Evolutionary conservation across 2,113 vertebrate genomes (phyloP).

Genomic region (Stictonetta naevosa): DNA sequence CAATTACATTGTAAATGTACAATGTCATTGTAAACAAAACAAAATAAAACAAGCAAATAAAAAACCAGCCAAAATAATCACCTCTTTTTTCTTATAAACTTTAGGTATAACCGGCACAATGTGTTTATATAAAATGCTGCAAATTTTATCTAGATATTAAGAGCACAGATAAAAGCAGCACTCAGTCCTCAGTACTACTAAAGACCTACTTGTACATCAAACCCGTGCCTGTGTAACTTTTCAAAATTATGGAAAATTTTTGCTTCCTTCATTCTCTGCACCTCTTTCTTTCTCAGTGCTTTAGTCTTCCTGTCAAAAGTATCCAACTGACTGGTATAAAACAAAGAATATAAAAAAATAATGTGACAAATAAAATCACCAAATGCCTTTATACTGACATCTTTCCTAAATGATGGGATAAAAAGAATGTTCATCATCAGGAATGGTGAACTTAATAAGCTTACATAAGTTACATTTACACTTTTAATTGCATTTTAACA

Average conservation of each 20-base stretch:
- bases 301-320: background rate
- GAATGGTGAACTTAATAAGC: background rate
- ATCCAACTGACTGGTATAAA: background rate
- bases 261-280: background rate
- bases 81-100: background rate
- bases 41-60: too few relatives aligned
- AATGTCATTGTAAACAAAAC: background rate
- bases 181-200: background rate
- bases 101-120: background rate
- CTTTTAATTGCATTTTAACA: background rate
- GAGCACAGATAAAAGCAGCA: background rate
- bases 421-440: background rate
- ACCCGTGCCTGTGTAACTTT: background rate
- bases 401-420: background rate
- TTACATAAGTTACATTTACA: background rate
- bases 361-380: background rate
- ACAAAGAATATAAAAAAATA: too few relatives aligned
- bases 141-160: background rate
- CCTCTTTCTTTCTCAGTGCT: background rate
- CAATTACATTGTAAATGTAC: too few relatives aligned
- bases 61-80: background rate
- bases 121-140: background rate
- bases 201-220: background rate
- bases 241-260: conserved; percentile 13
- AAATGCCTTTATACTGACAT: background rate